These are phyloP conservation scores for Lasioglossum leucozonium DNA, from an alignment of 2,888 invertebrate genomes.

Conservation along the genomic window DNA sequence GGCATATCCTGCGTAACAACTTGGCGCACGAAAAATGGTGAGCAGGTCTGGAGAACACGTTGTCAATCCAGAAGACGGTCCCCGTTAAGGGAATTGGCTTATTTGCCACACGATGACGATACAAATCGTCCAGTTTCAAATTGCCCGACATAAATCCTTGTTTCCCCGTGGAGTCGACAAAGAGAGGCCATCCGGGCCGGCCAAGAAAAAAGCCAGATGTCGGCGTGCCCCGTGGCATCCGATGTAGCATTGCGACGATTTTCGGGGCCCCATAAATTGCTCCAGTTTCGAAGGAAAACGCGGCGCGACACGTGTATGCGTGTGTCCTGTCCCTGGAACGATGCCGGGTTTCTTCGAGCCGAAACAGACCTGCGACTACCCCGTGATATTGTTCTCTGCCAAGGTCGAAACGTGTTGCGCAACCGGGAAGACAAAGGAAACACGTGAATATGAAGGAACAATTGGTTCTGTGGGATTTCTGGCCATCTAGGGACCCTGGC, in stretches of 20 bases:
- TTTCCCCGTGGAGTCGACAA: constrained; percentile 35
- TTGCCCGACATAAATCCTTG: constrained; percentile 65
- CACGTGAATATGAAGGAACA: constrained; percentile 6
- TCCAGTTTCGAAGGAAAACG: constrained; percentile 77
- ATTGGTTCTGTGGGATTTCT: background rate
- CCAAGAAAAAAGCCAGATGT: constrained; percentile 68
- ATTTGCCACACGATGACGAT: background rate
- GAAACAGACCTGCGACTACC: constrained; percentile 31
- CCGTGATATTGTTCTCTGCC: background rate
- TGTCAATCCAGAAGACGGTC: background rate
- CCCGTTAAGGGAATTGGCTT: constrained; percentile 2
- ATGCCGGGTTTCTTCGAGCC: constrained; percentile 73
- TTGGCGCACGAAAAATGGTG: background rate
- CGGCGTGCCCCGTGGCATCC: constrained; percentile 54
- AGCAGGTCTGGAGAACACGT: background rate
- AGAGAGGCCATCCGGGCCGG: background rate
- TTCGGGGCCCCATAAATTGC: constrained; percentile 80
- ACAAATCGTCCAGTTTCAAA: constrained; percentile 18
- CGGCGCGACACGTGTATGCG: constrained; percentile 72
- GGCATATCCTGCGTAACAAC: background rate
- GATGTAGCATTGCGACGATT: constrained; percentile 74
- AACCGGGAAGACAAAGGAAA: constrained; percentile 29
- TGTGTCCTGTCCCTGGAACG: constrained; percentile 56
- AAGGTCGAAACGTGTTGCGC: constrained; percentile 20
- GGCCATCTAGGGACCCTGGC: background rate